Evolutionary conservation across 2,797 vertebrate species (phyloP).

Genomic region (Myiothlypis coronata): DNA sequence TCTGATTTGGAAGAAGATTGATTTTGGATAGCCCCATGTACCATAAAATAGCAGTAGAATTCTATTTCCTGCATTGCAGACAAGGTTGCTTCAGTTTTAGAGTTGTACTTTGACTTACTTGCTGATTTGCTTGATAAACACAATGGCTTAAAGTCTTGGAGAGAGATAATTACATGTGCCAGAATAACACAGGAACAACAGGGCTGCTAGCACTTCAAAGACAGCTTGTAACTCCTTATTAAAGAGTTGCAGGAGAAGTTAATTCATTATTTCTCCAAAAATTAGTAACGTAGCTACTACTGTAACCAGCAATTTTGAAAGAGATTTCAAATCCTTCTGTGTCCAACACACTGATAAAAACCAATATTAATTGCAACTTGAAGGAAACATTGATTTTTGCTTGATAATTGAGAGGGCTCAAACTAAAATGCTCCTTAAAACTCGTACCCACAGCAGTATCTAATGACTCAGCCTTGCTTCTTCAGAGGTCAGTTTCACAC

Average conservation of each 20-base stretch:
- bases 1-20: conserved; percentile 43
- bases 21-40: not conserved
- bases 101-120: conserved; percentile 53
- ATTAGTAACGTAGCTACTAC: conserved; percentile 12
- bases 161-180: conserved; percentile 27
- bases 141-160: not conserved
- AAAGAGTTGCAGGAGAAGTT: not conserved
- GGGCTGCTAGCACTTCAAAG: conserved; percentile 39
- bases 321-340: not conserved
- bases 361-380: not conserved
- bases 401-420: not conserved
- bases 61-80: conserved; percentile 54
- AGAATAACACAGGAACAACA: conserved; percentile 42
- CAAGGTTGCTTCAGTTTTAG: conserved; percentile 35
- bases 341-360: not conserved
- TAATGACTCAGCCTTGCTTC: not conserved
- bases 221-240: conserved; percentile 23
- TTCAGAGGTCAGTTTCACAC: not conserved
- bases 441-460: not conserved
- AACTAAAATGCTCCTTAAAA: not conserved
- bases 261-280: not conserved
- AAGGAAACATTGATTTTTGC: not conserved
- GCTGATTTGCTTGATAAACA: conserved; percentile 59
- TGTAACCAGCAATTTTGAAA: not conserved
- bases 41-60: conserved; percentile 35